Base-by-base conservation (phyloP, 2,888 invertebrate genomes). In the Meta bourneti region DNA sequence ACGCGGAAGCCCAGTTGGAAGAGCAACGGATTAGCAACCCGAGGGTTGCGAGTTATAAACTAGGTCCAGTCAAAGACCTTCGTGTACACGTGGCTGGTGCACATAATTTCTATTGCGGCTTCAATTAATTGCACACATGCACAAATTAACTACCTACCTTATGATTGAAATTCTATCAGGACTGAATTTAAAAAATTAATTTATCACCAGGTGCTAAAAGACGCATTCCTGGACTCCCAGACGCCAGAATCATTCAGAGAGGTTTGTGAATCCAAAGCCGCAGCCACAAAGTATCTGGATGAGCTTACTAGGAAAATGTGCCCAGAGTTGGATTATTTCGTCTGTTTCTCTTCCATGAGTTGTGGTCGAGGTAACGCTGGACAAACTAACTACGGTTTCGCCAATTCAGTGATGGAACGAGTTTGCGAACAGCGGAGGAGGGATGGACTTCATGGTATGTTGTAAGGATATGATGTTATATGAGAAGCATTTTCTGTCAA, bases 321-420 rank as follows among this genome's bases (percentile, higher is more conserved):
- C 94, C 97, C 97, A 0, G 96, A 97, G 93, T 95, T 95, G 93
- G 98, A 98, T 94, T 97, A 98, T 96, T 34, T 34, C 34, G 34
- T 34, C 34, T 34, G 34, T 34, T 34, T 34, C 34, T 34, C 34
- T 34, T 34, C 99, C 99, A 97, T 99, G 90, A 98, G 98, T 54
- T 98, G 99, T 95, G 99, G 99, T 13, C 97, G 99, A 94, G 99
- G 99, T 93, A 99, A 99, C 95, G 96, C 97, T 81, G 99, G 99
- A 5, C 99, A 99, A 95, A 96, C 97, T 92, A 99, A 99, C 96
- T 99, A 99, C 95, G 99, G 99, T 86, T 93, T 77, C 75, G 98
- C 99, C 87, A 99, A 99, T 96, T 98, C 99, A 0, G 97, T 97
- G 79, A 99, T 99, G 99, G 99, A 99, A 95, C 96, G 99, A 93